Base-by-base conservation (phyloP, 2,888 invertebrate genomes). In the Blera fallax region DNA sequence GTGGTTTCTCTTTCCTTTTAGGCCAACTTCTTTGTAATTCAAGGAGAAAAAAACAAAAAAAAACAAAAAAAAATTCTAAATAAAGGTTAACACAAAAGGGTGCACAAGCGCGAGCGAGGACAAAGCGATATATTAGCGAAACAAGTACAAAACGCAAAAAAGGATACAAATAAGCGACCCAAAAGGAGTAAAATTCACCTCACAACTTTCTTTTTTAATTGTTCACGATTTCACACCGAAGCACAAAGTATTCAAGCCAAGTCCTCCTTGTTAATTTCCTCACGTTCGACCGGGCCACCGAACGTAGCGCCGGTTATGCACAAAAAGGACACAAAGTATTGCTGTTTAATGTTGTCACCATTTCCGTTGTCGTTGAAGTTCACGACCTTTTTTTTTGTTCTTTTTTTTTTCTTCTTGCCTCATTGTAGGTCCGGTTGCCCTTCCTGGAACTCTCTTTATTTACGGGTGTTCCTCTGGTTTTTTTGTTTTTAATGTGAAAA, bases 271-370 rank as follows among this genome's bases (percentile, higher is more conserved):
- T 72, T 77, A 85, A 81, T 81, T 81, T 81, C 45, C 76, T 77
- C 85, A 85, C 85, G 85, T 85, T 70, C 70, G 48, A 77, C 70
- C 56, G 54, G 65, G 11, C 21, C 60, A 54, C 64, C 52, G 32
- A 82, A 56, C 48, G 60, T 45, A 40, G 34, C 67, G 21, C 21
- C 32, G 32, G 45, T 45, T 40, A n/a, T 45, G 45, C 32, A 21
- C 34, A 84, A 70, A 70, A 74, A 50, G 69, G 70, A 84, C 74
- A 74, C 79, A 84, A 80, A 70, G 74, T 80, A 84, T 76, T 65
- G 74, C 84, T 80, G 84, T 74, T 84, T 84, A 84, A 84, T 84
- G 80, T 84, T 84, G 84, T 84, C 84, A 80, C 84, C 84, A 74
- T 74, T 79, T 79, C 70, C 45, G 79, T 56, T 45, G 45, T 43